phyloP scores from a whole-genome alignment of 2,113 vertebrate species.

The Saccopteryx bilineata region DNA sequence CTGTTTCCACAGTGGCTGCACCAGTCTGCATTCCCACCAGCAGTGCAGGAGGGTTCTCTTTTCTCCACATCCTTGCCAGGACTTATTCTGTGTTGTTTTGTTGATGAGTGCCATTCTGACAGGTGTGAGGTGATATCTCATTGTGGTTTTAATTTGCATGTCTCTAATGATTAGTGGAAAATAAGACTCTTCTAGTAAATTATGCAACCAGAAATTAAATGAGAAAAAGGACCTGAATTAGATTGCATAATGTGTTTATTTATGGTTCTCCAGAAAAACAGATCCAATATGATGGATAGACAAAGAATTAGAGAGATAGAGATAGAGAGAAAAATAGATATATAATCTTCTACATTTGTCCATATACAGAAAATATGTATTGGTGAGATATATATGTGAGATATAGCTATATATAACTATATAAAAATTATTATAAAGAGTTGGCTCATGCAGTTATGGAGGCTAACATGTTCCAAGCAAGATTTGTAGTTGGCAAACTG shows the following conservation, averaged over 20 bases:
- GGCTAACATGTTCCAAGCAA: neutral
- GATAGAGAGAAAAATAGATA: neutral
- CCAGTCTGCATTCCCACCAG: too few species aligned
- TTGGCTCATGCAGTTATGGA: neutral
- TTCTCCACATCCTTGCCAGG: too few species aligned
- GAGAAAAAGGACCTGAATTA: neutral
- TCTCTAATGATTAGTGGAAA: too few species aligned
- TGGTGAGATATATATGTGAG: neutral
- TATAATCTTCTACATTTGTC: neutral
- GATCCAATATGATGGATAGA: neutral
- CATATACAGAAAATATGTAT: neutral
- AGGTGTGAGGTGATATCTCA: too few species aligned
- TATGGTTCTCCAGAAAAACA: neutral
- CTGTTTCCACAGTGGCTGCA: too few species aligned
- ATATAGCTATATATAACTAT: neutral
- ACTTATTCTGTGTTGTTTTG: too few species aligned
- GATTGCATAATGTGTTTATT: neutral
- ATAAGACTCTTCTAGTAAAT: neutral
- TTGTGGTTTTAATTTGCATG: too few species aligned
- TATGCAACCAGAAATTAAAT: neutral
- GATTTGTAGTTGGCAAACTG: neutral
- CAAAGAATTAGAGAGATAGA: too few species aligned
- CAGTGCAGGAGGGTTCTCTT: too few species aligned
- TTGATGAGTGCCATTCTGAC: too few species aligned
- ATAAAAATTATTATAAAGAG: neutral